Conservation (phyloP, 2,113 vertebrate genomes). For the Ahaetulla prasina region DNA sequence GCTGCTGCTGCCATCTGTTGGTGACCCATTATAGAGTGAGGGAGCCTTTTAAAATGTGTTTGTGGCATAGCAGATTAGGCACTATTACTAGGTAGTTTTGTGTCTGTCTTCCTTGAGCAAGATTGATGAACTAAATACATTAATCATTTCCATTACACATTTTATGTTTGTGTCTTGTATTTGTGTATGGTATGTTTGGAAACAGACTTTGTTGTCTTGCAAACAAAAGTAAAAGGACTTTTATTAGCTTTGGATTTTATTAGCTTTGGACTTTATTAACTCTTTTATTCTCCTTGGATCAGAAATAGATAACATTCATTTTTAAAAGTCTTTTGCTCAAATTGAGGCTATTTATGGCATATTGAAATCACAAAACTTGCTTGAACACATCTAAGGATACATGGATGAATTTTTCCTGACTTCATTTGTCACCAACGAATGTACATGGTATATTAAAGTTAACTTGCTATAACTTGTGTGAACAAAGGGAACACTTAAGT, state of each 20-base stretch:
- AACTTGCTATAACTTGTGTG: neutral
- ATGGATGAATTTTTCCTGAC: neutral
- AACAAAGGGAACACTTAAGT: neutral
- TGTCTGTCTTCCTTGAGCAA: neutral
- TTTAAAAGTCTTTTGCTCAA: neutral
- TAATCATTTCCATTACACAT: neutral
- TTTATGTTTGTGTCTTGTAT: neutral
- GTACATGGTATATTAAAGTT: neutral
- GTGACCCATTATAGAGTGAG: neutral
- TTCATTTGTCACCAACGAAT: too few species aligned
- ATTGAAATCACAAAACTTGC: neutral
- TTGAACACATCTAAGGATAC: neutral
- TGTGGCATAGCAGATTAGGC: neutral
- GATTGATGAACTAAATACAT: neutral
- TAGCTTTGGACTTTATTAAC: neutral
- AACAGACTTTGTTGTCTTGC: neutral
- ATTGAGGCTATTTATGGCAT: neutral
- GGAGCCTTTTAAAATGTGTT: neutral
- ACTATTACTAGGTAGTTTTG: neutral
- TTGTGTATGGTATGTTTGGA: neutral
- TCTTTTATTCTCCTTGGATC: neutral
- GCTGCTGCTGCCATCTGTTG: conserved; percentile 56
- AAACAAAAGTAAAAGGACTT: neutral
- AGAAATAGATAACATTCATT: neutral
- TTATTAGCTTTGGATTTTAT: neutral